These are phyloP conservation scores for Osmoderma eremita DNA, from an alignment of 2,888 invertebrate genomes.

Conservation along the genomic window DNA sequence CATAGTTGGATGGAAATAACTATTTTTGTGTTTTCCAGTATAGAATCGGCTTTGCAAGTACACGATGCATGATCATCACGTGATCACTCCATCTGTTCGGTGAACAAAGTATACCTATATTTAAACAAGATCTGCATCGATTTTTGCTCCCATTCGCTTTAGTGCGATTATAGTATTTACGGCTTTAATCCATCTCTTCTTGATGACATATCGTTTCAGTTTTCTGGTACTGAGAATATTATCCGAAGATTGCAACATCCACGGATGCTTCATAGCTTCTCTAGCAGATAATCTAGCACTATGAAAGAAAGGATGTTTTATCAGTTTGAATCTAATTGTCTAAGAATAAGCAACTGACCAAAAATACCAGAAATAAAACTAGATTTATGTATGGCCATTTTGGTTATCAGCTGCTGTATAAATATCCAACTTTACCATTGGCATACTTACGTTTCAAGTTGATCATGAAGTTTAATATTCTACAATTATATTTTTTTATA, in stretches of 20 bases:
- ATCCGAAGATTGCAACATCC: slow-evolving; percentile 77
- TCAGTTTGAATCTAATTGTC: background rate
- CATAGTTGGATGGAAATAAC: too few species aligned
- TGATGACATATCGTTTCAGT: slow-evolving; percentile 87
- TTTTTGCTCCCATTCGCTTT: slow-evolving; percentile 85
- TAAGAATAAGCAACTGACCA: too few species aligned
- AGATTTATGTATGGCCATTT: too few species aligned
- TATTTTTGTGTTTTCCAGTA: too few species aligned
- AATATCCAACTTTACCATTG: too few species aligned
- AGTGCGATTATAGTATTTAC: slow-evolving; percentile 89
- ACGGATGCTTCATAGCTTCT: slow-evolving; percentile 80
- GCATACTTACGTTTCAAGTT: too few species aligned
- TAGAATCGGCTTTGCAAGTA: too few species aligned
- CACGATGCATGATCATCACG: too few species aligned
- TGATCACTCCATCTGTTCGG: too few species aligned
- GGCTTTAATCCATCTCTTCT: slow-evolving; percentile 90
- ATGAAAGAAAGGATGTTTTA: slow-evolving; percentile 53
- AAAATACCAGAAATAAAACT: too few species aligned
- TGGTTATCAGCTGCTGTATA: too few species aligned
- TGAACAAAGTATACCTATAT: too few species aligned
- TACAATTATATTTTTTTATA: background rate
- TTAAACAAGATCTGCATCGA: slow-evolving; percentile 66
- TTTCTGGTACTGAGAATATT: slow-evolving; percentile 81
- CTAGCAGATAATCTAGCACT: slow-evolving; percentile 79
- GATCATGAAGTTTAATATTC: background rate